Percentiles rank a stretch among this genome's conserved stretches.
These are phyloP conservation scores for Kobus ellipsiprymnus DNA, from an alignment of 2,113 vertebrate genomes.

Conservation along the genomic window DNA sequence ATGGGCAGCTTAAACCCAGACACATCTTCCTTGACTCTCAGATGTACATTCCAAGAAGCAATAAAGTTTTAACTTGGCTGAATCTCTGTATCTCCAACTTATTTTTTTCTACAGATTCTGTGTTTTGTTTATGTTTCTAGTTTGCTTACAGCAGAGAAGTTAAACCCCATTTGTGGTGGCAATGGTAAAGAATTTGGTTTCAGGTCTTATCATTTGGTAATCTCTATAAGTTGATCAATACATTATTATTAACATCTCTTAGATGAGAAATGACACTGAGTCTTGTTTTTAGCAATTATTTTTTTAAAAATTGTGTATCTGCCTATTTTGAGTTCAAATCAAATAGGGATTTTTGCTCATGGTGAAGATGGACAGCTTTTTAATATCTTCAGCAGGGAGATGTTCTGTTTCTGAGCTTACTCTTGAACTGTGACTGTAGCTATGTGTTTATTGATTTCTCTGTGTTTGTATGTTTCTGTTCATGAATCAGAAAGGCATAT, in stretches of 20 bases:
- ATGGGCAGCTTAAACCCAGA: not conserved
- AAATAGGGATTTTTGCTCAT: not conserved
- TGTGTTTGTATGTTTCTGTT: not conserved
- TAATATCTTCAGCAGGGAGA: not conserved
- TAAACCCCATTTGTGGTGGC: not conserved
- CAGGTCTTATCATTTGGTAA: not conserved
- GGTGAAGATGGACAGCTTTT: not conserved
- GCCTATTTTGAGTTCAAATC: not conserved
- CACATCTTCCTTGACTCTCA: not conserved
- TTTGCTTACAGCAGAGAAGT: not conserved
- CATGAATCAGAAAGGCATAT: not conserved
- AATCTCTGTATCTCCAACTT: not conserved
- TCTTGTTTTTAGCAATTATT: not conserved
- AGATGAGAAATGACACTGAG: not conserved
- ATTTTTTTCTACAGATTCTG: not conserved
- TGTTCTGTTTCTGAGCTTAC: not conserved
- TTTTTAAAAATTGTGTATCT: not conserved
- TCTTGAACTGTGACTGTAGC: not conserved
- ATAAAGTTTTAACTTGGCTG: not conserved
- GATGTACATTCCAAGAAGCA: not conserved
- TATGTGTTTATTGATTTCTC: not conserved
- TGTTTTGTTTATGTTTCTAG: not conserved
- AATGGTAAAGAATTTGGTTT: not conserved
- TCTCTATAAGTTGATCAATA: not conserved
- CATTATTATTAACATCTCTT: not conserved